Evolutionary conservation across 2,888 invertebrate genomes (phyloP), one percentile per base, ranked within the genome.

Genomic region (Cylloceria caligata): DNA sequence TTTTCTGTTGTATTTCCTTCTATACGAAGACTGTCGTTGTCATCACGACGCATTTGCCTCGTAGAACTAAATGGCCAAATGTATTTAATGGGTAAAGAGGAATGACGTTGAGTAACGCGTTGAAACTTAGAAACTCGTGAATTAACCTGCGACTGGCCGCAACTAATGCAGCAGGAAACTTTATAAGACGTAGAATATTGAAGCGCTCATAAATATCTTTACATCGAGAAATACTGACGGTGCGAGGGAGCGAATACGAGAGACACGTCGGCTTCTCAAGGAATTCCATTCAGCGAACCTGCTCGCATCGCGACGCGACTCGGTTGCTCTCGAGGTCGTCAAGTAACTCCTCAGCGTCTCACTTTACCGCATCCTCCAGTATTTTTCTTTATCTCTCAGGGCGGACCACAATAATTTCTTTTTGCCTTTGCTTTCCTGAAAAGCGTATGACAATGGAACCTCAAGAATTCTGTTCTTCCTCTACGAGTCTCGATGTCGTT

Each of bases 281-380:
- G 79, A 82, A 82, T 82, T 82, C 71, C 79, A 82, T 82, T 82
- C 78, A 78, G 57, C 74, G 69, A 45, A 65, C n/a, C 55, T 62
- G 64, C 47, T 47, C 55, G 47, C 27, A 74, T 68, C 73, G 65
- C 55, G 39, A 30, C 49, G 47, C 34, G 60, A 73, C 62, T 36
- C 34, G 75, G 65, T 75, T 71, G 82, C 64, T 74, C 30, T 71
- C 82, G 82, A 82, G 82, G 82, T 72, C 82, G 75, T 79, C 79
- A 52, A 72, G 82, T 82, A 34, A n/a, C n/a, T n/a, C 78, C 71
- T 62, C 39, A 27, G 62, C 36, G 64, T 60, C 64, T 75, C 36
- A 64, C 27, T 73, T 36, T 45, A 9, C 36, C 57, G 30, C 57
- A 11, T 4, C 34, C 3, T 47, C 30, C 19, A 13, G 34, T 49